Evolutionary conservation across 2,113 vertebrate genomes (phyloP).

Genomic region (Engystomops pustulosus): DNA sequence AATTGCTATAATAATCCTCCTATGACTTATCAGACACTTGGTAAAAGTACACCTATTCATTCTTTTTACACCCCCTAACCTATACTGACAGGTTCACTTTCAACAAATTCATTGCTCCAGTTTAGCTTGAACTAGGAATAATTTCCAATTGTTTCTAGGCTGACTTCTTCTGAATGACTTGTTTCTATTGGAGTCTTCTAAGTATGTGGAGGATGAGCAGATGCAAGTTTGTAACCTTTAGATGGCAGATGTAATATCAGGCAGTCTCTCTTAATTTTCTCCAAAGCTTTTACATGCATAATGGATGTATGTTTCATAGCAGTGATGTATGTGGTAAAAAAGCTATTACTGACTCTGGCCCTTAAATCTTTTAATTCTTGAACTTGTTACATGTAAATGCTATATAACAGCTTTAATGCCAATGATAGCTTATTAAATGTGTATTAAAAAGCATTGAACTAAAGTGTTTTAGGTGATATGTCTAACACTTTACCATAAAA

Average conservation of each 20-base stretch:
- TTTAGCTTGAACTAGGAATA: slow-evolving; percentile 15
- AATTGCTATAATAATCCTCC: slow-evolving; percentile 19
- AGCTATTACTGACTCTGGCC: slow-evolving; percentile 30
- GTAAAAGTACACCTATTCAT: slow-evolving; percentile 22
- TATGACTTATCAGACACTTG: slow-evolving; percentile 21
- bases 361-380: slow-evolving; percentile 6
- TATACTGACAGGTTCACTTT: slow-evolving; percentile 25
- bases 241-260: slow-evolving; percentile 30
- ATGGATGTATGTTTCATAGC: slow-evolving; percentile 35
- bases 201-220: not conserved
- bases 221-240: slow-evolving; percentile 38
- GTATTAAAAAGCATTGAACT: not conserved
- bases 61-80: slow-evolving; percentile 11
- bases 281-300: slow-evolving; percentile 35
- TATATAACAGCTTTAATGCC: not conserved
- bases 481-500: not conserved
- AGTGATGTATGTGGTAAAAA: slow-evolving; percentile 28
- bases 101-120: slow-evolving; percentile 2
- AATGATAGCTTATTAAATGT: not conserved
- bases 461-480: not conserved
- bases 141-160: slow-evolving; percentile 7
- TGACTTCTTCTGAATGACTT: slow-evolving; percentile 29
- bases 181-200: slow-evolving; percentile 7
- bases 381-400: slow-evolving; percentile 17
- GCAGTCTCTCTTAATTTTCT: slow-evolving; percentile 35